Evolutionary conservation across 2,113 vertebrate genomes (phyloP).

Genomic region (Pyxicephalus adspersus): DNA sequence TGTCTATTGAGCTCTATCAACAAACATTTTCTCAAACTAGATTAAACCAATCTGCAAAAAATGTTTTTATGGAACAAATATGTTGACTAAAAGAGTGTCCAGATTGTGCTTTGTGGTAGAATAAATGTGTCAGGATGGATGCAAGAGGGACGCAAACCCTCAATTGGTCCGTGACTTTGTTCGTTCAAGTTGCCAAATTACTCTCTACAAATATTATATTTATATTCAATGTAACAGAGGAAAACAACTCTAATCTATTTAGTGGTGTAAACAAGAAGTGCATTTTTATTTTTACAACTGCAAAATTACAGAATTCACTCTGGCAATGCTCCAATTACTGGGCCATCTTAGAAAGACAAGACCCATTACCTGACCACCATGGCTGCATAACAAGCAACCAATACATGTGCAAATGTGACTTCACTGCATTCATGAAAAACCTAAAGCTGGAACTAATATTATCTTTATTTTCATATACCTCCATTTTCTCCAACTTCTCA

Average conservation of each 20-base stretch:
- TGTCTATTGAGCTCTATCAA: too few relatives aligned
- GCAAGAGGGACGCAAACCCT: too few relatives aligned
- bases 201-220: not conserved
- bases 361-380: not conserved
- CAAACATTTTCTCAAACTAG: too few relatives aligned
- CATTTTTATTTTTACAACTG: constrained; percentile 54
- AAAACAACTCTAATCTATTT: not conserved
- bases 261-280: constrained; percentile 53
- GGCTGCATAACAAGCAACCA: not conserved
- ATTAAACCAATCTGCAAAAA: too few relatives aligned
- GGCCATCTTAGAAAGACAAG: not conserved
- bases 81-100: too few relatives aligned
- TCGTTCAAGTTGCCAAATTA: too few relatives aligned
- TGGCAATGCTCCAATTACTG: constrained; percentile 50
- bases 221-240: not conserved
- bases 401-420: constrained; percentile 1
- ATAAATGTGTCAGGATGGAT: too few relatives aligned
- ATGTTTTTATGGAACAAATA: too few relatives aligned
- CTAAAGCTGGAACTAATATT: constrained; percentile 23
- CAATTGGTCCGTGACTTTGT: too few relatives aligned
- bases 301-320: constrained; percentile 47
- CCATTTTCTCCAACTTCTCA: not conserved
- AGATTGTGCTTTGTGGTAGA: too few relatives aligned
- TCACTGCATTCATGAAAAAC: constrained; percentile 3
- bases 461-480: not conserved